Base-by-base conservation (phyloP, 2,888 invertebrate genomes). In the Caradrina kadenii region DNA sequence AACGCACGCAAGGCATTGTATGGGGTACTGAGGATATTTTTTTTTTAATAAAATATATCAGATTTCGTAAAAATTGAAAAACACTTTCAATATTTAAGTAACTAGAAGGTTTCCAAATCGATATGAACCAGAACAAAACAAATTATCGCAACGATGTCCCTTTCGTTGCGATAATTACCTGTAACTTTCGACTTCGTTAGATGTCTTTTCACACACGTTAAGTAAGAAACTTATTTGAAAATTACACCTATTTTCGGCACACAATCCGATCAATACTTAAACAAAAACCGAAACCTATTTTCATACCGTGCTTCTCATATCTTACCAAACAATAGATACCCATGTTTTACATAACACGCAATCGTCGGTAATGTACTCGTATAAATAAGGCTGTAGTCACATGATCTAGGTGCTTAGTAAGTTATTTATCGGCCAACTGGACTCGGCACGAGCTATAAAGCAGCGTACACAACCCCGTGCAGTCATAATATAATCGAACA, bases 401-500 rank as follows among this genome's bases (percentile, higher is more conserved):
- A 79, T 86, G 84, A 86, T 88, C 83, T 84, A 86, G 80, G 85
- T 84, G 84, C 83, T 90, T 84, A 84, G 82, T 72, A 82, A 71
- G 82, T 84, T 81, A 88, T 89, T 89, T 87, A 88, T 87, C 80
- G 81, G 68, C 82, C 73, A 72, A 83, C 78, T 86, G 74, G 79
- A 82, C 85, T 81, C 77, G 74, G 81, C 82, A 75, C 71, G 63
- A 79, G 86, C 85, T 80, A 86, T 89, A 88, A 89, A 90, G 82
- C 82, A 80, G 68, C 63, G 72, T 77, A 82, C 78, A 83, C 81
- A 86, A 84, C 83, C 81, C 81, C 79, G 65, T 71, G 63, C 53
- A 73, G 76, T 77, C 83, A 81, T 83, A 85, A 84, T 85, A 87
- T 82, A 82, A 82, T 84, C 84, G 76, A 78, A 76, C 73, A 84